Base-by-base conservation (phyloP, 2,113 vertebrate genomes). In the Accipiter virgatus region DNA sequence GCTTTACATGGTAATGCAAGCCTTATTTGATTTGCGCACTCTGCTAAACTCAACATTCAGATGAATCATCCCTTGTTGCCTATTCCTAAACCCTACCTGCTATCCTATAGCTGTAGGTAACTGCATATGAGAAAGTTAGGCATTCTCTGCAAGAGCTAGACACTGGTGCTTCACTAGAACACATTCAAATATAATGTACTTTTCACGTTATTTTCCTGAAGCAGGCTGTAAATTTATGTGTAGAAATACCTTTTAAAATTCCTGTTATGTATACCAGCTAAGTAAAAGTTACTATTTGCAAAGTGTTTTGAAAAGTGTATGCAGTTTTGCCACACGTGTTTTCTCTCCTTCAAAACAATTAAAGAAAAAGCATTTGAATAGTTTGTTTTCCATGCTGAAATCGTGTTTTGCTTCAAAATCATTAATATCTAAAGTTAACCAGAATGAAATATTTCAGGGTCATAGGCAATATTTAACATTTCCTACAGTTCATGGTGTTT, bases 281-380 rank as follows among this genome's bases (percentile, higher is more conserved):
- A 17, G 19, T 42, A 83, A 74, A 90, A 79, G 13, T 31, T 48
- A 15, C 3, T 63, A 53, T 53, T 40, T 68, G n/a, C 20, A 36
- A 71, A 88, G 7, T 5, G 8, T 42, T 86, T 91, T 21, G 8
- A 81, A 82, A 80, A 62, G 20, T 1, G 1, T 6, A 25, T 0
- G 2, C 3, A 11, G 13, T 58, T 94, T 53, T 34, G 45, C 26
- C 1, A 5, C 5, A 43, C 16, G 5, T 2, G 2, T 16, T 70
- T 83, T 73, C 16, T 68, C 20, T 63, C 40, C 32, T 43, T 59
- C 15, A 84, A 94, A 86, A 68, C 9, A 55, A 21, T 23, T n/a
- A 13, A 20, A 73, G n/a, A 58, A 77, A 83, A 58, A 1, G 23
- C 13, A 70, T 85, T 59, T 22, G 14, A 43, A 38, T 9, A 10